Evolutionary conservation across 2,113 vertebrate genomes (phyloP).

Genomic region (Natator depressus): DNA sequence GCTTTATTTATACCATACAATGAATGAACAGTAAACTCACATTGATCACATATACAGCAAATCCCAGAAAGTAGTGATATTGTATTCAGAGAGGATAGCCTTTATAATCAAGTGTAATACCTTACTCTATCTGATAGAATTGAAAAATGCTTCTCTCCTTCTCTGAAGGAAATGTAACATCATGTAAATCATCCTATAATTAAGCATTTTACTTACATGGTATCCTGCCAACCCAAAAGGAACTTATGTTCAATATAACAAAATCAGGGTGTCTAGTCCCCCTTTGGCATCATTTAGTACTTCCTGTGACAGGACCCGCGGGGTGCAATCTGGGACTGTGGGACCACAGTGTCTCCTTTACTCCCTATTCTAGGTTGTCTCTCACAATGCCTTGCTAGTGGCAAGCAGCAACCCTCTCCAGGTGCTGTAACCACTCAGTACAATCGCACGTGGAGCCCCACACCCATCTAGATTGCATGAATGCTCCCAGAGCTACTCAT

Average conservation of each 20-base stretch:
- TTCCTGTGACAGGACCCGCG: too few relatives aligned
- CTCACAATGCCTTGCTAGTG: too few relatives aligned
- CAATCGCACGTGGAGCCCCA: too few relatives aligned
- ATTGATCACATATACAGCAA: background rate
- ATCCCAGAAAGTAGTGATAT: background rate
- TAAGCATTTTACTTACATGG: background rate
- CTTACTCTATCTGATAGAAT: background rate
- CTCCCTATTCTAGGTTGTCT: too few relatives aligned
- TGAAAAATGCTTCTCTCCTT: background rate
- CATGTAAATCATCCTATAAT: background rate
- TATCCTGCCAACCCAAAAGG: background rate
- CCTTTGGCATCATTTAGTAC: background rate
- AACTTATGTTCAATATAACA: background rate
- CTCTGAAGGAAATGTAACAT: background rate
- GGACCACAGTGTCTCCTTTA: too few relatives aligned
- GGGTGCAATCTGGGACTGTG: too few relatives aligned
- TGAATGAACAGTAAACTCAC: background rate
- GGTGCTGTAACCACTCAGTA: too few relatives aligned
- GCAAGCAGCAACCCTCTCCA: too few relatives aligned
- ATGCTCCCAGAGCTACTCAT: too few relatives aligned
- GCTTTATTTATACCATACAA: background rate
- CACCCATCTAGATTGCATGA: too few relatives aligned
- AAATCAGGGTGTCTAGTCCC: background rate
- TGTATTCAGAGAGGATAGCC: background rate
- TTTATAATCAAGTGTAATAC: background rate